These are phyloP conservation scores for Hirtodrosophila histrioides DNA, from an alignment of 2,888 invertebrate genomes.

Conservation along the genomic window DNA sequence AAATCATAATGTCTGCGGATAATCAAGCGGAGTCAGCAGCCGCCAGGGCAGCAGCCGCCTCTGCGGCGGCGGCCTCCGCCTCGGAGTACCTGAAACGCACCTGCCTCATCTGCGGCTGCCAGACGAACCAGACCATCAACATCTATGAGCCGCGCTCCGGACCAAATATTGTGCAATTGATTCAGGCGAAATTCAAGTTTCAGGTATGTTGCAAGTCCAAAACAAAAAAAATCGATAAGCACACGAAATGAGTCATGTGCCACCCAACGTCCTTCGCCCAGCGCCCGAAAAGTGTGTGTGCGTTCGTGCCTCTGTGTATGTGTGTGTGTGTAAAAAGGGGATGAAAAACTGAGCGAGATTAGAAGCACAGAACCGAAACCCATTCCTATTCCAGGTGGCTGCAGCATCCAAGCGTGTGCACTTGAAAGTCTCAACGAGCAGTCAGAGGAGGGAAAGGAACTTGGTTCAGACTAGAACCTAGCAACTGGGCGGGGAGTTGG, in stretches of 20 bases:
- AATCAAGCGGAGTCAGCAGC: constrained; percentile 67
- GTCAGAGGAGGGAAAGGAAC: background rate
- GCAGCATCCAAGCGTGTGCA: constrained; percentile 58
- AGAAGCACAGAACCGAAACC: constrained; percentile 6
- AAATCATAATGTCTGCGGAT: constrained; percentile 62
- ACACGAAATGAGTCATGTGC: constrained; percentile 74
- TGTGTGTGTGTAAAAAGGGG: constrained; percentile 54
- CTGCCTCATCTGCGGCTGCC: constrained; percentile 84
- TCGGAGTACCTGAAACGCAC: constrained; percentile 83
- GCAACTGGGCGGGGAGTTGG: background rate
- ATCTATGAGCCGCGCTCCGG: constrained; percentile 84
- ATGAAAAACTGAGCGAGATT: constrained; percentile 56
- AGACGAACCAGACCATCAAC: constrained; percentile 83
- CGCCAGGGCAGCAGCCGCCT: constrained; percentile 44
- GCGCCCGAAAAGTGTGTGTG: constrained; percentile 12
- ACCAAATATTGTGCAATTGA: constrained; percentile 84
- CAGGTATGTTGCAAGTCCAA: constrained; percentile 74
- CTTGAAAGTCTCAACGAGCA: constrained; percentile 38
- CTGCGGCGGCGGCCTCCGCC: constrained; percentile 33
- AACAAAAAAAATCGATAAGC: constrained; percentile 70
- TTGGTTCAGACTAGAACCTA: background rate
- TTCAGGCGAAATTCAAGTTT: constrained; percentile 84
- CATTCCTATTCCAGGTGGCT: constrained; percentile 24
- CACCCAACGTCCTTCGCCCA: constrained; percentile 50
- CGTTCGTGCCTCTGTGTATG: constrained; percentile 20